Conservation (phyloP, 1,140 invertebrate genomes). For the Diplogasteroides magnus region DNA sequence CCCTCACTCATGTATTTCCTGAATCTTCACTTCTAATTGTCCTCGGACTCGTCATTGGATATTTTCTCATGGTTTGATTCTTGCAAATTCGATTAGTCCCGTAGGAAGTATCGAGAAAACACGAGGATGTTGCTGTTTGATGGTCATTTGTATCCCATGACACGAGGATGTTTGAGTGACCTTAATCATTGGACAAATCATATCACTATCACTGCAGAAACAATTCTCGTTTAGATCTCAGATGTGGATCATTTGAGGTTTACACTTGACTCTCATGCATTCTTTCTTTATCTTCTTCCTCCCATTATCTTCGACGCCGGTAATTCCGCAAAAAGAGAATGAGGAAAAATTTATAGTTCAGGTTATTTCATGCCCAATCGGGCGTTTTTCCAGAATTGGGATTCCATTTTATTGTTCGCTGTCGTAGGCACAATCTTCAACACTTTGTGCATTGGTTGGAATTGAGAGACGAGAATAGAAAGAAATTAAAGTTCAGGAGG, state of each 20-base stretch:
- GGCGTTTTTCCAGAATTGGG: slow-evolving; percentile 41
- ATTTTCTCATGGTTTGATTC: slow-evolving; percentile 2
- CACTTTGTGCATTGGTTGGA: slow-evolving; percentile 36
- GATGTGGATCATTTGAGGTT: slow-evolving; percentile 1
- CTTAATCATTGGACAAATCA: too few species aligned
- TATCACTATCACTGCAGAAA: slow-evolving; percentile 6
- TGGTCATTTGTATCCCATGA: too few species aligned
- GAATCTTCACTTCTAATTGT: slow-evolving; percentile 40
- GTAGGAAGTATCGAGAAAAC: too few species aligned
- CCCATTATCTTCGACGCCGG: slow-evolving; percentile 61
- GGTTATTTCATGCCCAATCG: slow-evolving; percentile 48
- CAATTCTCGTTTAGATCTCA: slow-evolving; percentile 15
- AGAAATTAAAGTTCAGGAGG: slow-evolving; percentile 14
- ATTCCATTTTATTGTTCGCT: slow-evolving; percentile 36
- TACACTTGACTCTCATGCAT: slow-evolving; percentile 31
- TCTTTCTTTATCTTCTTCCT: slow-evolving; percentile 51
- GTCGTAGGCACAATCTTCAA: slow-evolving; percentile 38
- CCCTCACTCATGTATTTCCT: slow-evolving; percentile 45
- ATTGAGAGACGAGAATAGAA: slow-evolving; percentile 5
- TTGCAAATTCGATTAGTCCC: too few species aligned
- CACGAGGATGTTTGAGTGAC: too few species aligned
- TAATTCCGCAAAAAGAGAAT: slow-evolving; percentile 19
- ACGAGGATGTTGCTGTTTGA: too few species aligned
- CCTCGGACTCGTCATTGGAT: slow-evolving; percentile 25
- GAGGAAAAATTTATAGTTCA: slow-evolving; percentile 18